phyloP scores from a whole-genome alignment of 2,888 invertebrate species.

The Tenthredo mesomela region DNA sequence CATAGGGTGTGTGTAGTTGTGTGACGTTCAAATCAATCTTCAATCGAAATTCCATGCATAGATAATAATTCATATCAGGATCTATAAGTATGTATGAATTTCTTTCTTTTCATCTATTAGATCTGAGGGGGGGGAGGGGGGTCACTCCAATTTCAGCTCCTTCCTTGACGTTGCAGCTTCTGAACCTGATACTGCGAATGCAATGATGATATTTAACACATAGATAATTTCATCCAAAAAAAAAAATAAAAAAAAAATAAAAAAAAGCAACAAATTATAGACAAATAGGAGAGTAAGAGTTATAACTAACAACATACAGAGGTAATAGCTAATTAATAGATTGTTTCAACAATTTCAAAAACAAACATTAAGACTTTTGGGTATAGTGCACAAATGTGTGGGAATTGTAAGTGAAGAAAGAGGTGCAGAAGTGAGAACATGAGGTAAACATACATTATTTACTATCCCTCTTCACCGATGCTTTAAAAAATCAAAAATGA shows the following conservation, averaged over 20 bases:
- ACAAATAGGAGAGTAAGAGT: background rate
- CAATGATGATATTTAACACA: conserved; percentile 59
- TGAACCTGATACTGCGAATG: conserved; percentile 65
- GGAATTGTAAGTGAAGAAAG: conserved; percentile 19
- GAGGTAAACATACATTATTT: conserved; percentile 5
- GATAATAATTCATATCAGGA: conserved; percentile 56
- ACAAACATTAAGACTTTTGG: background rate
- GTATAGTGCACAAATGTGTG: conserved; percentile 16
- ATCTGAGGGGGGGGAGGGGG: no score
- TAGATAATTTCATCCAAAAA: conserved; percentile 56
- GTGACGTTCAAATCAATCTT: conserved; percentile 58
- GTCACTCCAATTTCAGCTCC: conserved; percentile 63
- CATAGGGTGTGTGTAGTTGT: no score
- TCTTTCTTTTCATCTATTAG: conserved; percentile 59
- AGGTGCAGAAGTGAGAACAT: conserved; percentile 32
- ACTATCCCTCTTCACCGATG: conserved; percentile 25
- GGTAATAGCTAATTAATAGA: background rate
- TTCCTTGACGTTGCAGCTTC: conserved; percentile 61
- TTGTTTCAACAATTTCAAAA: background rate
- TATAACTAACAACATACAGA: background rate
- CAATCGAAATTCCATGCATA: conserved; percentile 60
- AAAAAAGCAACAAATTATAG: background rate
- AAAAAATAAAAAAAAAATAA: no score
- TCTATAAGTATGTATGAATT: background rate
- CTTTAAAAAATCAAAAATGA: background rate